These are phyloP conservation scores for Pachydiplax longipennis DNA, from an alignment of 2,888 invertebrate genomes.

Conservation along the genomic window DNA sequence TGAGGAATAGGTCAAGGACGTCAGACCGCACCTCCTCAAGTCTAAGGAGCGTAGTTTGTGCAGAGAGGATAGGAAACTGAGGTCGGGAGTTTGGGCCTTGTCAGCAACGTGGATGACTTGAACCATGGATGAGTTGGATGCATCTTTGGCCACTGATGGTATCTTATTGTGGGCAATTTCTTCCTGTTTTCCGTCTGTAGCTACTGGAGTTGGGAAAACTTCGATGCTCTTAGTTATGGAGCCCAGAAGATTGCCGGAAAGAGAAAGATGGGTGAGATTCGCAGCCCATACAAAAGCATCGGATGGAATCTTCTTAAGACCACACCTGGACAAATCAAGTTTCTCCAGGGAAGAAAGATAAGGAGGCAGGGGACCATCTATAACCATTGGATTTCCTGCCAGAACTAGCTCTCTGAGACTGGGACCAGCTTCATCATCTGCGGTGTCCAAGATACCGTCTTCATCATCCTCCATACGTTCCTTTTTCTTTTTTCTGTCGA, in stretches of 20 bases:
- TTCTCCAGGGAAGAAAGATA: conserved; percentile 1
- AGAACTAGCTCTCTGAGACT: neutral
- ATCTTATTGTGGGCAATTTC: neutral
- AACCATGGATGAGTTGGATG: conserved; percentile 71
- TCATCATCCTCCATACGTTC: conserved; percentile 8
- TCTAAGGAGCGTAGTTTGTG: conserved; percentile 68
- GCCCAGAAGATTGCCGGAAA: conserved; percentile 26
- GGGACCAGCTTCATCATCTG: conserved; percentile 7
- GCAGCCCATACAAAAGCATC: neutral
- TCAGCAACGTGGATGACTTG: conserved; percentile 73
- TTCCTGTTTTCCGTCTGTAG: neutral
- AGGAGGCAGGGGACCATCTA: neutral
- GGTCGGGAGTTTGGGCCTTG: conserved; percentile 56
- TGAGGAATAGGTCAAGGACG: conserved; percentile 66
- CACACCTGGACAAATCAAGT: conserved; percentile 27
- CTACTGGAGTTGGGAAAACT: neutral
- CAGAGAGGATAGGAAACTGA: conserved; percentile 66
- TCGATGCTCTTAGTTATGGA: neutral
- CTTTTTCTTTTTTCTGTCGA: conserved; percentile 11
- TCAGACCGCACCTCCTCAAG: conserved; percentile 70
- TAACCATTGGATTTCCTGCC: neutral
- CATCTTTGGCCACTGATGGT: conserved; percentile 71
- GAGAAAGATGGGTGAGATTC: conserved; percentile 3
- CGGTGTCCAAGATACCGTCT: conserved; percentile 4
- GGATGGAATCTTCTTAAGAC: neutral